Evolutionary conservation across 2,113 vertebrate genomes (phyloP).

Genomic region (Struthio camelus): DNA sequence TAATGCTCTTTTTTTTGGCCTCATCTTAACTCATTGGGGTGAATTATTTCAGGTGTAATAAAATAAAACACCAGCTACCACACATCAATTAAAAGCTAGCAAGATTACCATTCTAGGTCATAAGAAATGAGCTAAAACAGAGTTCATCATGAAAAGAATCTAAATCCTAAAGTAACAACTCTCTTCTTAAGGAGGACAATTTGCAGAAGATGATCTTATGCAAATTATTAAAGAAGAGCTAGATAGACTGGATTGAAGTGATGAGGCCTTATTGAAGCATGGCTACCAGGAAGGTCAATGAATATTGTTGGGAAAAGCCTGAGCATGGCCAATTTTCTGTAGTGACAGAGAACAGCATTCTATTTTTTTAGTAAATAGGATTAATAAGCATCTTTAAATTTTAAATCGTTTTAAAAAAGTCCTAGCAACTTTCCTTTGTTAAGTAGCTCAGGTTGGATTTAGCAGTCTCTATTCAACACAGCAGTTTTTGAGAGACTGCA

Average conservation of each 20-base stretch:
- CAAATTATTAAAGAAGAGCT: not conserved
- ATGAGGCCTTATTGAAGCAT: not conserved
- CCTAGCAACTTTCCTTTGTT: not conserved
- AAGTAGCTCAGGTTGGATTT: conserved; percentile 35
- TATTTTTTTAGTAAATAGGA: not conserved
- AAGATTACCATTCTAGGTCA: not conserved
- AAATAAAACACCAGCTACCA: not conserved
- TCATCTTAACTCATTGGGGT: not conserved
- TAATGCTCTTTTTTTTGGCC: not conserved
- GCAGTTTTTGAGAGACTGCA: conserved; percentile 27
- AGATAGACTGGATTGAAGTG: not conserved
- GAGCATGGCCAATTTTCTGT: not conserved
- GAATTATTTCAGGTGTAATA: not conserved
- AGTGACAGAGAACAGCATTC: not conserved
- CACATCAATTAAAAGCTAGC: not conserved
- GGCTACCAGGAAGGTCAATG: not conserved
- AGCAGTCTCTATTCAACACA: conserved; percentile 45
- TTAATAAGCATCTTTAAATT: conserved; percentile 46
- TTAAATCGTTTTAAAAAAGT: not conserved
- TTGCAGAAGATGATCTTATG: not conserved
- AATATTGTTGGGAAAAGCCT: not conserved
- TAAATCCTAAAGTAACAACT: not conserved
- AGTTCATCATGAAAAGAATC: not conserved
- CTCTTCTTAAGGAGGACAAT: not conserved
- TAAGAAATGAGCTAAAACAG: not conserved